These are phyloP conservation scores for Gymnobelideus leadbeateri DNA, from an alignment of 2,113 vertebrate species.

Conservation along the genomic window DNA sequence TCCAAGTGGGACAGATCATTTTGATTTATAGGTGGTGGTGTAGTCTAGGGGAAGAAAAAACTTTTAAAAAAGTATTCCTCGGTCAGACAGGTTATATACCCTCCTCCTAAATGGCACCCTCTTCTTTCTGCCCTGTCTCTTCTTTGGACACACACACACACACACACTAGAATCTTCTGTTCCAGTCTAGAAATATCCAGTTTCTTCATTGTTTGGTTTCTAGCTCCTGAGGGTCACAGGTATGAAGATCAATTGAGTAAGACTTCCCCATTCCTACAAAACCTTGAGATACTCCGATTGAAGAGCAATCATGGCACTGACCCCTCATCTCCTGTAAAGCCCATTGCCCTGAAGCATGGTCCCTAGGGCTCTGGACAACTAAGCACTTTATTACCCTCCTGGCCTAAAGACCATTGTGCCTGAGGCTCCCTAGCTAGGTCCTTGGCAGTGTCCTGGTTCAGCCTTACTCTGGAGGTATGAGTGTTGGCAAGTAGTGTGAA, in stretches of 20 bases:
- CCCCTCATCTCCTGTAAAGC: neutral
- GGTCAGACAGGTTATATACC: neutral
- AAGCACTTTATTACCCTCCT: too few relatives aligned
- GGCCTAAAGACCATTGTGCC: too few relatives aligned
- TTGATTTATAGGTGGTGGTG: neutral
- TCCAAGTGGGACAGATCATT: neutral
- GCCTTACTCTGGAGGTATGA: too few relatives aligned
- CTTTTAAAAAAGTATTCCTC: neutral
- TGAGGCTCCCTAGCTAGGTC: too few relatives aligned
- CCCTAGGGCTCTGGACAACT: too few relatives aligned
- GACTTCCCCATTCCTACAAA: neutral
- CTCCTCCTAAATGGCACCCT: neutral
- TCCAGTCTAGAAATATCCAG: neutral
- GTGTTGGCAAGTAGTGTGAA: too few relatives aligned
- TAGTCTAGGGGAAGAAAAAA: neutral
- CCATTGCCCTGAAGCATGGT: neutral
- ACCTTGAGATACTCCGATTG: neutral
- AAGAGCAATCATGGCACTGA: neutral
- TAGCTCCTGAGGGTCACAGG: neutral
- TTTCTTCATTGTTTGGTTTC: neutral
- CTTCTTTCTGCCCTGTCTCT: neutral
- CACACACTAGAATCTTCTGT: neutral
- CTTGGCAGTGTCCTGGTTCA: too few relatives aligned
- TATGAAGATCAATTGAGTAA: neutral
- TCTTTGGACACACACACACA: neutral